Conservation (phyloP, 53 echinoderm and acorn worm genomes). For the Temnopleurus reevesii region DNA sequence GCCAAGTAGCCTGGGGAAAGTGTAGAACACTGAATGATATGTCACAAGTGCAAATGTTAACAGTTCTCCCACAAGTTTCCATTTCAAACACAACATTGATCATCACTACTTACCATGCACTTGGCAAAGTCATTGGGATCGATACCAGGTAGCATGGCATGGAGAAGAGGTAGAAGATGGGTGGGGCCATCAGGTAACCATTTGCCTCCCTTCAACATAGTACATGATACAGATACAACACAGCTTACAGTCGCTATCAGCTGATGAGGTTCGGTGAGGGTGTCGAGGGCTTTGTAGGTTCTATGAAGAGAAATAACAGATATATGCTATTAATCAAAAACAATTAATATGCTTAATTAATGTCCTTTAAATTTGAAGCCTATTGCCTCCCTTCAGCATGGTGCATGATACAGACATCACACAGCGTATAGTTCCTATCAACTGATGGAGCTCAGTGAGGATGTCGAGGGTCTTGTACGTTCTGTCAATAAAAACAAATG, state of each 20-base stretch:
- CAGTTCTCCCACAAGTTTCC: too few relatives aligned
- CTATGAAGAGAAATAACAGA: conserved; percentile 27
- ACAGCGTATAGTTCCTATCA: conserved; percentile 85
- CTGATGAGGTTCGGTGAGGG: conserved; percentile 94
- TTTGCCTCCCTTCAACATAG: conserved; percentile 82
- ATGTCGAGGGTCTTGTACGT: conserved; percentile 85
- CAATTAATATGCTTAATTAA: too few relatives aligned
- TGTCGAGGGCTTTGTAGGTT: conserved; percentile 87
- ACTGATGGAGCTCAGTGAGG: conserved; percentile 87
- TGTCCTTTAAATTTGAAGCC: too few relatives aligned
- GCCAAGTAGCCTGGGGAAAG: too few relatives aligned
- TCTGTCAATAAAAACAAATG: conserved; percentile 61
- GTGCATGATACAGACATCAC: conserved; percentile 73
- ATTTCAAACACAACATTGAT: too few relatives aligned
- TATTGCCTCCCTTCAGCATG: conserved; percentile 76
- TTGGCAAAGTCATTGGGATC: conserved; percentile 94
- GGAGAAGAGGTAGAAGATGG: conserved; percentile 86
- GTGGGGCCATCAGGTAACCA: conserved; percentile 86
- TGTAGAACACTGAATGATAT: too few relatives aligned
- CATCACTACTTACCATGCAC: conserved; percentile 68
- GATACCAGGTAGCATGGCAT: conserved; percentile 87
- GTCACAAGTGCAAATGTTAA: too few relatives aligned
- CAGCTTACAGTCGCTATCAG: conserved; percentile 92
- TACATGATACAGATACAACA: conserved; percentile 76
- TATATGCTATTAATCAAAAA: too few relatives aligned